phyloP scores from a whole-genome alignment of 2,888 invertebrate species.

The Cryptophagus acutangulus region DNA sequence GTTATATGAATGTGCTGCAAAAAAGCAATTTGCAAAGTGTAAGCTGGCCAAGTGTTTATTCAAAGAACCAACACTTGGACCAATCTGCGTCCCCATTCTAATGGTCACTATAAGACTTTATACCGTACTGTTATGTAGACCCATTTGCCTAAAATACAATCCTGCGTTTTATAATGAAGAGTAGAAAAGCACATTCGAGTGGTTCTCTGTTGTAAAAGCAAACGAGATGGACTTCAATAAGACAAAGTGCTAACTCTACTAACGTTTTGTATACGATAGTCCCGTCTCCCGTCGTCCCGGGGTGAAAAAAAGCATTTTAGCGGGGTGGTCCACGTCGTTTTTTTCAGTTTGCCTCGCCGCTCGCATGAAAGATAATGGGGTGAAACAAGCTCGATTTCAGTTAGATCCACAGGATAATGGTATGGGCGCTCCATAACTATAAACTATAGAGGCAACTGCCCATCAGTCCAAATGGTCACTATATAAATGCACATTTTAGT shows the following conservation, averaged over 20 bases:
- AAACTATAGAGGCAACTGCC: not conserved
- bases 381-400: no score
- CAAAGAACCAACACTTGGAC: no score
- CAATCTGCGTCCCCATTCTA: no score
- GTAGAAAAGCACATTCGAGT: conserved; percentile 41
- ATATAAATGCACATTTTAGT: conserved; percentile 6
- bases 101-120: conserved; percentile 36
- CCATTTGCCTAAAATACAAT: conserved; percentile 40
- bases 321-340: no score
- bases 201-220: conserved; percentile 37
- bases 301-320: no score
- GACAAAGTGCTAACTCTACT: conserved; percentile 40
- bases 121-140: conserved; percentile 42
- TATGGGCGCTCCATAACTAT: conserved; percentile 4
- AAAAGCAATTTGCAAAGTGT: no score
- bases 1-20: no score
- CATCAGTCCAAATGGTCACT: not conserved
- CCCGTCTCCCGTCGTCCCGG: no score
- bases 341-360: no score
- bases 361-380: no score
- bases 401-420: conserved; percentile 8
- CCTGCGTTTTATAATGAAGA: conserved; percentile 44
- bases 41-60: no score
- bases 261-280: conserved; percentile 12
- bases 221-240: conserved; percentile 44